Percentiles rank a stretch among this genome's conserved stretches.
These are phyloP conservation scores for Rhopalosiphum nymphaeae DNA, from an alignment of 2,888 invertebrate genomes.

Conservation along the genomic window DNA sequence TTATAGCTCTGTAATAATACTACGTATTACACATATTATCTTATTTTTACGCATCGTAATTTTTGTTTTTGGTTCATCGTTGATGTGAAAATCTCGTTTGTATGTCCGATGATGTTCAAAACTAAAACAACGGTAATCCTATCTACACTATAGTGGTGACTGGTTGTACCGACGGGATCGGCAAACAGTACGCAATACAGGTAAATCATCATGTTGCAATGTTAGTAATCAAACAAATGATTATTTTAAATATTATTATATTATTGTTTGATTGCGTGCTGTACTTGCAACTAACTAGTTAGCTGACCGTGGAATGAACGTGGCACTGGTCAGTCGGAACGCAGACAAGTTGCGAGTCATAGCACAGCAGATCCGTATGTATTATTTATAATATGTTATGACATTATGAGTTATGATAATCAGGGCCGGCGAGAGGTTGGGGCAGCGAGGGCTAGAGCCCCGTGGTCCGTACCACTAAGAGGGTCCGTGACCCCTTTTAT, in stretches of 20 bases:
- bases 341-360: slow-evolving; percentile 80
- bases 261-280: background rate
- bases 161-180: slow-evolving; percentile 92
- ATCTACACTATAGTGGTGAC: slow-evolving; percentile 80
- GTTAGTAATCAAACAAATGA: background rate
- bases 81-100: background rate
- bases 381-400: background rate
- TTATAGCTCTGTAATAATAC: too few species aligned
- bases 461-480: too few species aligned
- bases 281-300: slow-evolving; percentile 72
- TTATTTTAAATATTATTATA: background rate
- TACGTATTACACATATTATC: too few species aligned
- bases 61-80: background rate
- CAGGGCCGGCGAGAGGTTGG: too few species aligned
- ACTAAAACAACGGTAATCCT: background rate
- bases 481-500: too few species aligned
- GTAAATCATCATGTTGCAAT: slow-evolving; percentile 70
- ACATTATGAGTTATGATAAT: too few species aligned
- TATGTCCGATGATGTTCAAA: background rate
- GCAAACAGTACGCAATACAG: slow-evolving; percentile 85
- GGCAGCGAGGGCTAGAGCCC: too few species aligned
- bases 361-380: slow-evolving; percentile 80
- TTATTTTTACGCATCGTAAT: background rate
- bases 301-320: slow-evolving; percentile 81
- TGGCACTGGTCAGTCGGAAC: slow-evolving; percentile 85